Base-by-base conservation (phyloP, 2,113 vertebrate species). In the Etheostoma spectabile region DNA sequence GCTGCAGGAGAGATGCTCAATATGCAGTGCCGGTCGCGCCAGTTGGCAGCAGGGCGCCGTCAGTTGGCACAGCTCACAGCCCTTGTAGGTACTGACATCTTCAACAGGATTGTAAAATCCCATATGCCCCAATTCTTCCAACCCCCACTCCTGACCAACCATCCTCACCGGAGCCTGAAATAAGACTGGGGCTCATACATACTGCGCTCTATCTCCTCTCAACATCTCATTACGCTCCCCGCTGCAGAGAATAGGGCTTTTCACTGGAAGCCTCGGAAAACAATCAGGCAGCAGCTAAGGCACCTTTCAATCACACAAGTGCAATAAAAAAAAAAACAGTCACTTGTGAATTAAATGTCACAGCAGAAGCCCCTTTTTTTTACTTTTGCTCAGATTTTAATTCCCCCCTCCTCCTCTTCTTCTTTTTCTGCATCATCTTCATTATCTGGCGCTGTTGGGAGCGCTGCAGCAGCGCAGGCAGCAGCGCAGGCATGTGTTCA, bases 71-170 rank as follows among this genome's bases (percentile, higher is more conserved):
- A 30, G 61, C 61, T 80, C 84, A 6, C 72, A 59, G 79, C 80
- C 76, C 88, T 79, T 70, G 88, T 88, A 93, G 74, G 84, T 88
- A 86, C 86, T 90, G 87, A 91, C 91, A 91, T 89, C 92, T 92
- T 86, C 77, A 90, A 83, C 85, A 89, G 83, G 82, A 89, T 80
- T 74, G 85, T 74, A 84, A 88, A 74, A 88, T 83, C 77, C 79
- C 72, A 42, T 69, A 74, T 59, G 45, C 80, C 72, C 76, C 51
- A 79, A 51, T 67, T 71, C 86, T 56, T 21, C 69, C 74, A 13
- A 22, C 77, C 82, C 84, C 61, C 76, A 18, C 75, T 72, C 69
- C 48, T 81, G 83, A 81, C 90, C 83, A 82, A 71, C 65, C 90
- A 33, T 86, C 83, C 86, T 86, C 88, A 91, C 51, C 77, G 57